Evolutionary conservation across 1,140 invertebrate genomes (phyloP).

Genomic region (Nymphalis io): DNA sequence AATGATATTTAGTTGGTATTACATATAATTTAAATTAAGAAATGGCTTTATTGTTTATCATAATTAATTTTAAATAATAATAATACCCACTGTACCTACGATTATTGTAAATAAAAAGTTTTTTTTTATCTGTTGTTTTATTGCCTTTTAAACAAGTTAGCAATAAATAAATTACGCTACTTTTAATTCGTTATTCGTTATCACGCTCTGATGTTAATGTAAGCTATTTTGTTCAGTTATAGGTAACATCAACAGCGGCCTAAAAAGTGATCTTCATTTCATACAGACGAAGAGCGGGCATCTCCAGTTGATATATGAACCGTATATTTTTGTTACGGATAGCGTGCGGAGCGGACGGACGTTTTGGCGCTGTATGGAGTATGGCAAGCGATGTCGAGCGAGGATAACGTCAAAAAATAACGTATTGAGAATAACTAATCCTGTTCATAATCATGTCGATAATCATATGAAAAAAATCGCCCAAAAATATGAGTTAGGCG

Average conservation of each 20-base stretch:
- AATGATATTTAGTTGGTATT: no score
- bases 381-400: slow-evolving; percentile 69
- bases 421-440: slow-evolving; percentile 67
- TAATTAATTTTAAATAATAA: no score
- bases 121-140: neutral
- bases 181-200: neutral
- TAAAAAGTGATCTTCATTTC: slow-evolving; percentile 72
- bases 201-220: slow-evolving; percentile 9
- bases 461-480: slow-evolving; percentile 71
- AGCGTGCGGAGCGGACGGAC: slow-evolving; percentile 74
- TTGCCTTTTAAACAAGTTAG: neutral
- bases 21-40: no score
- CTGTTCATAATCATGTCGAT: slow-evolving; percentile 67
- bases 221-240: slow-evolving; percentile 53
- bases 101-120: no score
- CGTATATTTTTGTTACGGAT: slow-evolving; percentile 76
- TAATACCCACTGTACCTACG: no score
- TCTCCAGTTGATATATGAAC: slow-evolving; percentile 71
- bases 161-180: neutral
- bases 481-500: slow-evolving; percentile 69
- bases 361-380: slow-evolving; percentile 77
- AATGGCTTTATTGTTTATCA: no score
- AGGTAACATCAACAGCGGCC: slow-evolving; percentile 54
- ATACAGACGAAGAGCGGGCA: slow-evolving; percentile 76
- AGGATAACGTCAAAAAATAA: slow-evolving; percentile 76